Percentiles rank a stretch among this genome's conserved stretches.
phyloP scores from a whole-genome alignment of 2,888 invertebrate species.

The Papilio elwesi region DNA sequence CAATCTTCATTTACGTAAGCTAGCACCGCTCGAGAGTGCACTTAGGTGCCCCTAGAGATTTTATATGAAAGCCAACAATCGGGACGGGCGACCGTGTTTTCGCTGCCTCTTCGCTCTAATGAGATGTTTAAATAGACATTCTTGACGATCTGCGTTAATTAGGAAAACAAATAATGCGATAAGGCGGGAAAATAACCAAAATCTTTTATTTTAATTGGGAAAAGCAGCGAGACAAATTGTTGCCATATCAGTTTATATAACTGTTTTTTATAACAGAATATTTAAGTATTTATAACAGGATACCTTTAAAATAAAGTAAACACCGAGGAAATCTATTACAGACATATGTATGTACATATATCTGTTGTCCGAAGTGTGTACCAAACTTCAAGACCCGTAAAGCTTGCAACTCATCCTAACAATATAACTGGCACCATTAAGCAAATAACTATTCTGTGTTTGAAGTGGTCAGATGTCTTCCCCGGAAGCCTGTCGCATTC shows the following conservation, averaged over 20 bases:
- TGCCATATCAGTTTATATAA: background rate
- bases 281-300: no score
- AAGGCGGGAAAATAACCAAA: background rate
- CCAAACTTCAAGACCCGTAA: background rate
- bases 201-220: conserved; percentile 11
- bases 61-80: conserved; percentile 30
- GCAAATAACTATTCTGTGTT: conserved; percentile 8
- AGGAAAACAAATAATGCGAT: conserved; percentile 10
- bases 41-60: conserved; percentile 37
- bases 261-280: no score
- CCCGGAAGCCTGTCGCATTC: conserved; percentile 24
- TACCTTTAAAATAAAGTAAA: no score
- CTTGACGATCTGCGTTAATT: conserved; percentile 4
- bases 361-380: no score
- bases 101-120: conserved; percentile 15
- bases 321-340: no score
- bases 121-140: conserved; percentile 22
- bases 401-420: background rate
- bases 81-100: conserved; percentile 13
- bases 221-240: background rate
- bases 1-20: conserved; percentile 48
- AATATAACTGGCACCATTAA: background rate
- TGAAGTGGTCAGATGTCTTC: conserved; percentile 1
- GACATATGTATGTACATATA: no score
- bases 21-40: conserved; percentile 43